A percentile compares a stretch with the other conserved stretches of the same genome.
phyloP scores from a whole-genome alignment of 2,797 vertebrate species.

The Danio tinwini region DNA sequence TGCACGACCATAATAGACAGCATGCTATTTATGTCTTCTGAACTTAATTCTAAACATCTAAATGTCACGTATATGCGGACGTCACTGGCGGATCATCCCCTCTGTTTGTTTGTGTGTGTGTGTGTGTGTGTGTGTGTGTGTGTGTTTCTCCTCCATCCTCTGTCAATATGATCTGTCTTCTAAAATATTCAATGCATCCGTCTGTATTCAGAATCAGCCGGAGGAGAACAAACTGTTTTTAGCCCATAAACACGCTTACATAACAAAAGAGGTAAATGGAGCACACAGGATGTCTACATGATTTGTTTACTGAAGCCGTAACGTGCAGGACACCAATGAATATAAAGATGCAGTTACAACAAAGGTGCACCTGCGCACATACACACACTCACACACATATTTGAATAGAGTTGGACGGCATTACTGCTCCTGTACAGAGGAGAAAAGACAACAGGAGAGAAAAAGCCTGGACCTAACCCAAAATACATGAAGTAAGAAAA shows the following conservation, averaged over 20 bases:
- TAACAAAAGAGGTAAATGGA: slow-evolving; percentile 31
- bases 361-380: slow-evolving; percentile 27
- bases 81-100: background rate
- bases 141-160: background rate
- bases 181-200: slow-evolving; percentile 27
- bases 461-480: too few species aligned
- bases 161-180: slow-evolving; percentile 20
- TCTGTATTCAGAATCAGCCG: slow-evolving; percentile 7
- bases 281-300: background rate
- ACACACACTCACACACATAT: too few species aligned
- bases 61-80: background rate
- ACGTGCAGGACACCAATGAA: slow-evolving; percentile 3
- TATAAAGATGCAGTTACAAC: background rate
- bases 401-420: background rate
- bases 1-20: too few species aligned
- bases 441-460: background rate
- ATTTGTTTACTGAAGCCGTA: slow-evolving; percentile 21
- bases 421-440: background rate
- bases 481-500: too few species aligned
- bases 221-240: slow-evolving; percentile 14
- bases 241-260: slow-evolving; percentile 1
- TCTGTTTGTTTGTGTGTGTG: background rate
- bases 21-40: background rate
- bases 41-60: background rate
- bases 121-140: background rate